Conservation (phyloP, 2,797 vertebrate species). For the Micrastur ruficollis region DNA sequence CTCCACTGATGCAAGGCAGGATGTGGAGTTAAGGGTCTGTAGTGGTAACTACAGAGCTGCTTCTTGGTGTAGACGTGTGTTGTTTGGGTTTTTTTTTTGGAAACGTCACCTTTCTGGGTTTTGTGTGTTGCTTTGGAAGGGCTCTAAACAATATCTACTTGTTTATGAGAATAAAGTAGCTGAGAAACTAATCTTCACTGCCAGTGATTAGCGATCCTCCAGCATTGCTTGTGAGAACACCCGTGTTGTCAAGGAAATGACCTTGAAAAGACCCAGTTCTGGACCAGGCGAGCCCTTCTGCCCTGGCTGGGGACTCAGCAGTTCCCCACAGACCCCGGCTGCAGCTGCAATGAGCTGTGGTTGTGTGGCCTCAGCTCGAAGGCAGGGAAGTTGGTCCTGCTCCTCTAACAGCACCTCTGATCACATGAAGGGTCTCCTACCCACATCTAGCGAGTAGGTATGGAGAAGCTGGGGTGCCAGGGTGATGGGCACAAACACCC, state of each 20-base stretch:
- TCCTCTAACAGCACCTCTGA: neutral
- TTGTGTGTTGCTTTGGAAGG: neutral
- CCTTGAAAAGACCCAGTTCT: neutral
- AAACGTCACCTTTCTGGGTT: neutral
- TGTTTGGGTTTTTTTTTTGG: neutral
- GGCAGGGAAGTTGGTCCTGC: neutral
- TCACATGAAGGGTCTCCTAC: neutral
- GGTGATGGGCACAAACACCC: accelerated
- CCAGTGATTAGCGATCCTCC: neutral
- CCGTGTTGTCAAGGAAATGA: neutral
- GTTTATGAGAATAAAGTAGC: neutral
- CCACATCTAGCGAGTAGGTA: neutral
- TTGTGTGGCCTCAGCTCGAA: accelerated
- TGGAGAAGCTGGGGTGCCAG: neutral
- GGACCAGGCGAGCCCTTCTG: neutral
- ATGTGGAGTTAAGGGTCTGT: neutral
- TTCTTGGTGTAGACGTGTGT: accelerated
- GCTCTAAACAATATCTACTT: neutral
- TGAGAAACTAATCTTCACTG: neutral
- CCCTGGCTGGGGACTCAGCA: neutral
- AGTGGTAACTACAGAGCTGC: neutral
- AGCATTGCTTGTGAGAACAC: neutral
- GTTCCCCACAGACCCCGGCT: neutral
- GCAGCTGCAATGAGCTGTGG: neutral
- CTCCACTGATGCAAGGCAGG: neutral